Conservation (phyloP, 2,888 invertebrate genomes). For the Marasmarcha lunaedactyla region DNA sequence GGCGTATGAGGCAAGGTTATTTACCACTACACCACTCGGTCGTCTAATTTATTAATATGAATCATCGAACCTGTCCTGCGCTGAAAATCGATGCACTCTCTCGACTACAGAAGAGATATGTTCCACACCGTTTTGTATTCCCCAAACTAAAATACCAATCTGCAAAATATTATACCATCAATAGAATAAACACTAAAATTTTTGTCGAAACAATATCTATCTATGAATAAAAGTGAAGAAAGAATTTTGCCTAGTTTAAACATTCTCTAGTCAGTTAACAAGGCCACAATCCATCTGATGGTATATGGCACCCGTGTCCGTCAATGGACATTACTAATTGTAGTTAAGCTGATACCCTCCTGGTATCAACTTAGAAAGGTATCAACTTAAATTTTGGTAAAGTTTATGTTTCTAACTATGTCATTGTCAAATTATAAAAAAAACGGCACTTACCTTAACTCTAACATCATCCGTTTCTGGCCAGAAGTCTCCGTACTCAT, state of each 20-base stretch:
- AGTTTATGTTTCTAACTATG: too few relatives aligned
- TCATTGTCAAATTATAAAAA: too few relatives aligned
- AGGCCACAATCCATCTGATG: too few relatives aligned
- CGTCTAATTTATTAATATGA: too few relatives aligned
- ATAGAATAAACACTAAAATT: constrained; percentile 1
- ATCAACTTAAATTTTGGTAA: too few relatives aligned
- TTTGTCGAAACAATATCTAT: not conserved
- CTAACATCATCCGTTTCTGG: constrained; percentile 62
- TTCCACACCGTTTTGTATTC: constrained; percentile 79
- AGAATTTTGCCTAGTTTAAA: not conserved
- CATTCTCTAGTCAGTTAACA: too few relatives aligned
- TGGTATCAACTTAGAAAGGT: too few relatives aligned
- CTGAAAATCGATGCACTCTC: constrained; percentile 79
- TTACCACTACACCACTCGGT: too few relatives aligned
- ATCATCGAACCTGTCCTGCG: constrained; percentile 65
- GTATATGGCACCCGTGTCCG: too few relatives aligned
- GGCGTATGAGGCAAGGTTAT: too few relatives aligned
- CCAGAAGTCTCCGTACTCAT: constrained; percentile 25
- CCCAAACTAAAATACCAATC: constrained; percentile 80
- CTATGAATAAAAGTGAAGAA: not conserved
- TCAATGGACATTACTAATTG: too few relatives aligned
- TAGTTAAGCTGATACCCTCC: too few relatives aligned
- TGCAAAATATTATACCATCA: constrained; percentile 31
- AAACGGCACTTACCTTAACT: constrained; percentile 74
- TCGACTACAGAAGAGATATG: constrained; percentile 80